Evolutionary conservation across 1,140 invertebrate genomes (phyloP).

Genomic region (Oreohelix idahoensis): DNA sequence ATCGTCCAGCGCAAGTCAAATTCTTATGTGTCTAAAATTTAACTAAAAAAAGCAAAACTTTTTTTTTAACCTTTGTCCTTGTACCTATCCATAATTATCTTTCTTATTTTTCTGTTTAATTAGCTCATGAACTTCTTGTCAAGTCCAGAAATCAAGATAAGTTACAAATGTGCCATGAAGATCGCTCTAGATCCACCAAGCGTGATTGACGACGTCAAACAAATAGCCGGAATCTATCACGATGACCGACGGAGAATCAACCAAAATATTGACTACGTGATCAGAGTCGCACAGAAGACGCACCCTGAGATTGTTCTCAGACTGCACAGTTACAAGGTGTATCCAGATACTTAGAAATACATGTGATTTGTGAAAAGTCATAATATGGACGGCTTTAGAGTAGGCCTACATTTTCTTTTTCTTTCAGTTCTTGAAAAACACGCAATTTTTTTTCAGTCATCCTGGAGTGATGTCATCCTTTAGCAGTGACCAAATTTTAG

Average conservation of each 20-base stretch:
- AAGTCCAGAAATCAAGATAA: not conserved
- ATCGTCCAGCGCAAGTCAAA: not conserved
- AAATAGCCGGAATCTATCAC: conserved; percentile 29
- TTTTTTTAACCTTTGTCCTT: too few relatives aligned
- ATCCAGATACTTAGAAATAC: not conserved
- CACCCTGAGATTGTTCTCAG: not conserved
- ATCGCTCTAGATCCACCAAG: not conserved
- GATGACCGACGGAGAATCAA: conserved; percentile 22
- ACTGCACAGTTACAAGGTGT: conserved; percentile 25
- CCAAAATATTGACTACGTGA: conserved; percentile 10
- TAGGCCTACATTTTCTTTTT: too few relatives aligned
- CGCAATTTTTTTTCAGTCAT: too few relatives aligned
- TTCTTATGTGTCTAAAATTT: not conserved
- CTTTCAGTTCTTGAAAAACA: too few relatives aligned
- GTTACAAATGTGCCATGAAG: conserved; percentile 25
- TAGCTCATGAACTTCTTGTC: conserved; percentile 8
- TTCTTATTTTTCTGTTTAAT: not conserved
- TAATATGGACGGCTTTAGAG: too few relatives aligned
- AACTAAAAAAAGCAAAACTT: too few relatives aligned
- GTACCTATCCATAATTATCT: too few relatives aligned
- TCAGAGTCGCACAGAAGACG: not conserved
- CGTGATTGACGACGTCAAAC: not conserved
- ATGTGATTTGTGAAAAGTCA: too few relatives aligned
- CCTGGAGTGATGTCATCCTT: too few relatives aligned
- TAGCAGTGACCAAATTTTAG: too few relatives aligned